Evolutionary conservation across 2,797 vertebrate species (phyloP).

Genomic region (Cynodonichthys magdalenae): DNA sequence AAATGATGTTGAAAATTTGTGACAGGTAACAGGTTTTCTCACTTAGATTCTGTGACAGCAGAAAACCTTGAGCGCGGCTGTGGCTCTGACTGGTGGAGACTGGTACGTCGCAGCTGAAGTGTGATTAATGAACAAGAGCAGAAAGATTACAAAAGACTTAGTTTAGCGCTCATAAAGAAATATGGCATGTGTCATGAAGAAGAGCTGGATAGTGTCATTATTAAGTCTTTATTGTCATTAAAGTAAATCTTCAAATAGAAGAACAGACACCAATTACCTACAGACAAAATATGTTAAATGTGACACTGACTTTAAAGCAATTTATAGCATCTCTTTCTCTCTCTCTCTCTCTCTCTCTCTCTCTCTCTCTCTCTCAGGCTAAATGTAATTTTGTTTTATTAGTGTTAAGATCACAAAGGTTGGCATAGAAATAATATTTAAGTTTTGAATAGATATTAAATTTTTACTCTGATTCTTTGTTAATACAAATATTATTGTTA

Average conservation of each 20-base stretch:
- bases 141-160: background rate
- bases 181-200: conserved; percentile 8
- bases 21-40: conserved; percentile 24
- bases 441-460: no score
- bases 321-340: background rate
- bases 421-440: no score
- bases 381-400: no score
- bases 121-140: conserved; percentile 19
- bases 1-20: conserved; percentile 31
- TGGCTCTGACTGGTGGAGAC: conserved; percentile 9
- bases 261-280: background rate
- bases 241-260: background rate
- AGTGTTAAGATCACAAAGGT: no score
- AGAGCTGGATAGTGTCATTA: conserved; percentile 6
- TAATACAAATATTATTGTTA: no score
- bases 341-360: background rate
- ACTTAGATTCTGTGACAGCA: conserved; percentile 17
- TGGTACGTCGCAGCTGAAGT: conserved; percentile 8
- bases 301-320: background rate
- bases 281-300: conserved; percentile 4
- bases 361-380: no score
- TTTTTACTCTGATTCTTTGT: no score
- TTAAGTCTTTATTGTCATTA: conserved; percentile 21
- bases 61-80: background rate
- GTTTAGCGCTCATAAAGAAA: conserved; percentile 18